A percentile compares a stretch with the other conserved stretches of the same genome.
Evolutionary conservation across 2,113 vertebrate genomes (phyloP).

Genomic region (Heloderma charlesbogerti): DNA sequence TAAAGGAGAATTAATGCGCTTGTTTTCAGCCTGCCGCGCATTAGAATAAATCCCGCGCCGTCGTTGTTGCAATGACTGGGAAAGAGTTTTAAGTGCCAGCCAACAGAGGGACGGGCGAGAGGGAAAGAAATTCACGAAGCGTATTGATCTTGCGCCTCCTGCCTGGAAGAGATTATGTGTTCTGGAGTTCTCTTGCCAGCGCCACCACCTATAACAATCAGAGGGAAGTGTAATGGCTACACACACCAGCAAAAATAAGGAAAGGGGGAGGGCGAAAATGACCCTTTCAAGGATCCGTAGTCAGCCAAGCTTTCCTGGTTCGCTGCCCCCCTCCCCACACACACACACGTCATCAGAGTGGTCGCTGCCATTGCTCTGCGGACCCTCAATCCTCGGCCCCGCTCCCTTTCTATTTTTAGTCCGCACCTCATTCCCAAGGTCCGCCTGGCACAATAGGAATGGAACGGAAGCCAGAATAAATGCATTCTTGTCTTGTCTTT

Average conservation of each 20-base stretch:
- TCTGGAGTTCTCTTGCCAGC: slow-evolving; percentile 45
- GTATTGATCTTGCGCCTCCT: slow-evolving; percentile 77
- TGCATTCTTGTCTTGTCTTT: background rate
- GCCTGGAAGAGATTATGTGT: slow-evolving; percentile 73
- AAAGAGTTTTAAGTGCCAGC: slow-evolving; percentile 81
- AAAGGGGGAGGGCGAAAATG: background rate
- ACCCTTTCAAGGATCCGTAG: background rate
- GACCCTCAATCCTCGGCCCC: background rate
- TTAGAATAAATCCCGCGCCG: slow-evolving; percentile 83
- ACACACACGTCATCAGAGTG: background rate
- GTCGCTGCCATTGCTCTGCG: background rate
- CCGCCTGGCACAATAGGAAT: background rate
- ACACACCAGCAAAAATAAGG: background rate
- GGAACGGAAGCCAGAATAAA: background rate
- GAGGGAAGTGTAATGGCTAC: background rate
- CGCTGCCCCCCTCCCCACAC: background rate
- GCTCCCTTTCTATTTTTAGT: background rate
- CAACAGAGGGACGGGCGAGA: slow-evolving; percentile 67
- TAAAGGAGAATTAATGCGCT: slow-evolving; percentile 85
- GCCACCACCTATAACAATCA: background rate
- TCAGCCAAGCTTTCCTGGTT: background rate
- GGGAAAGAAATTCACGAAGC: slow-evolving; percentile 73
- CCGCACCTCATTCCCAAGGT: slow-evolving; percentile 15
- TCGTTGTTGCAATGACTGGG: slow-evolving; percentile 80
- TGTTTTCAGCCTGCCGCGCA: slow-evolving; percentile 79